Percentiles rank a stretch among this genome's conserved stretches.
These are phyloP conservation scores for Agelaius phoeniceus DNA, from an alignment of 2,113 vertebrate species.

Conservation along the genomic window DNA sequence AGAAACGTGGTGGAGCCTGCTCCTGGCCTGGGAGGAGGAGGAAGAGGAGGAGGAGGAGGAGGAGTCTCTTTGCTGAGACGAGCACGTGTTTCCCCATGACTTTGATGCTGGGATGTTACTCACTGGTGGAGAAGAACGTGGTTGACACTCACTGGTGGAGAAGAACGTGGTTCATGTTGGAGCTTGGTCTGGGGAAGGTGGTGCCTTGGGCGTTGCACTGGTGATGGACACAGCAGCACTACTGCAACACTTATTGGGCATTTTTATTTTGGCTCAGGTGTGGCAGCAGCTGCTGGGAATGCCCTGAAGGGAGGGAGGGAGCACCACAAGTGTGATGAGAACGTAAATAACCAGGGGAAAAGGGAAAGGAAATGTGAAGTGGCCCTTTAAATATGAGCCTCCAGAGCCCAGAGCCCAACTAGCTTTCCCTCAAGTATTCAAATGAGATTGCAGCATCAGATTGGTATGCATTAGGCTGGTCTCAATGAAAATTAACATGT, in stretches of 20 bases:
- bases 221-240: neutral
- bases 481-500: slow-evolving; percentile 91
- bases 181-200: neutral
- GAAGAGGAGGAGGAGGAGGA: neutral
- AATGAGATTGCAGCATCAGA: slow-evolving; percentile 85
- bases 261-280: neutral
- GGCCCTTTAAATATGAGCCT: slow-evolving; percentile 80
- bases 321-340: neutral
- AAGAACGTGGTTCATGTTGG: accelerated
- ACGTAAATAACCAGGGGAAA: slow-evolving; percentile 21
- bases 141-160: neutral
- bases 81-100: accelerated
- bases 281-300: slow-evolving; percentile 6
- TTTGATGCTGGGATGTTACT: neutral
- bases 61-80: neutral
- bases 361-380: slow-evolving; percentile 71
- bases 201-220: neutral
- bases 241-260: neutral
- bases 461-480: slow-evolving; percentile 89
- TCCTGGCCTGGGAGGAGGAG: neutral
- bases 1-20: neutral
- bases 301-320: neutral
- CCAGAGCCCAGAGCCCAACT: slow-evolving; percentile 70
- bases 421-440: slow-evolving; percentile 83
- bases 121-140: neutral